phyloP scores from a whole-genome alignment of 2,888 invertebrate genomes.

The Bombyx huttoni region DNA sequence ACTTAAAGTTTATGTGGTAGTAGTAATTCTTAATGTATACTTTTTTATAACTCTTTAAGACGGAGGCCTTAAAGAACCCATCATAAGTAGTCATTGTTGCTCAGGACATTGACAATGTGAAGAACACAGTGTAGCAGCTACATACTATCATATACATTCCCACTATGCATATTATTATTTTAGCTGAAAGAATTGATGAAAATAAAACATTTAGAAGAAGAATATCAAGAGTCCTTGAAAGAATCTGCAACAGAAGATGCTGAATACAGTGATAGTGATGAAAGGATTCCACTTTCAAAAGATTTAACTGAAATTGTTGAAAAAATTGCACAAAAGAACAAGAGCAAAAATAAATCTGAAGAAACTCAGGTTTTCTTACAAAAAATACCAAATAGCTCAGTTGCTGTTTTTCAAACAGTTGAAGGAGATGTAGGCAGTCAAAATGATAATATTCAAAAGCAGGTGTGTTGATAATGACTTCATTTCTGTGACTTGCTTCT shows the following conservation, averaged over 20 bases:
- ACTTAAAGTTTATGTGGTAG: no score
- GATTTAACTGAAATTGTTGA: slow-evolving; percentile 73
- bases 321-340: slow-evolving; percentile 48
- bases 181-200: slow-evolving; percentile 56
- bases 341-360: slow-evolving; percentile 17
- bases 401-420: slow-evolving; percentile 78
- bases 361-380: slow-evolving; percentile 52
- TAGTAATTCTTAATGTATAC: no score
- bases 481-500: no score
- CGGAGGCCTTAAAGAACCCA: no score
- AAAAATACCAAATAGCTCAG: slow-evolving; percentile 70
- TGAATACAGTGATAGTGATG: slow-evolving; percentile 25
- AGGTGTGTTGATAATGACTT: slow-evolving; percentile 47
- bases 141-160: no score
- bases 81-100: no score
- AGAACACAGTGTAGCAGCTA: no score
- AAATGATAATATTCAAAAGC: slow-evolving; percentile 68
- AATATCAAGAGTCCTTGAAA: slow-evolving; percentile 49
- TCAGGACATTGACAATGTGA: no score
- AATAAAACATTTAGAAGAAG: slow-evolving; percentile 61
- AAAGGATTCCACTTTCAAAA: slow-evolving; percentile 56
- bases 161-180: slow-evolving; percentile 8
- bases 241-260: slow-evolving; percentile 17
- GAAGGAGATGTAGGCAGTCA: slow-evolving; percentile 25
- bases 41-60: no score